Evolutionary conservation across 1,140 invertebrate species (phyloP).

Genomic region (Frieseomelitta varia): DNA sequence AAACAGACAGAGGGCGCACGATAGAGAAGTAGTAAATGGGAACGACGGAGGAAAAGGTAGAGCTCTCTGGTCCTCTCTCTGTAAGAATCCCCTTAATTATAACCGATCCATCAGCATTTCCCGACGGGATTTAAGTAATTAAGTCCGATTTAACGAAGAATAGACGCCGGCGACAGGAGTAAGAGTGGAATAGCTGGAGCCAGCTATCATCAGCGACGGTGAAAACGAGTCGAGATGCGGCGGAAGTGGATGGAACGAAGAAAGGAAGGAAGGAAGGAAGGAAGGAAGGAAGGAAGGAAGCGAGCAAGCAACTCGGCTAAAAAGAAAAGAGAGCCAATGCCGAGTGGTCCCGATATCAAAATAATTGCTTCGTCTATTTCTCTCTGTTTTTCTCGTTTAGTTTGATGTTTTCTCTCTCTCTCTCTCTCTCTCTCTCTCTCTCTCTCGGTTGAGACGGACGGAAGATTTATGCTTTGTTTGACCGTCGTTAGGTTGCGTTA

Average conservation of each 20-base stretch:
- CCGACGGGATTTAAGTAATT: conserved; percentile 73
- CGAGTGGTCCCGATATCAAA: conserved; percentile 71
- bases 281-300: background rate
- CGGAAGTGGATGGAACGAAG: conserved; percentile 29
- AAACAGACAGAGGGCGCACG: conserved; percentile 13
- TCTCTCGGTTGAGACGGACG: conserved; percentile 48
- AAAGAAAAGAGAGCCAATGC: conserved; percentile 43
- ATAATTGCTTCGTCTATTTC: conserved; percentile 68
- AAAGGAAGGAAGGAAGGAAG: conserved; percentile 39
- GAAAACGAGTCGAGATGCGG: conserved; percentile 36
- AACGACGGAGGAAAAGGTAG: background rate
- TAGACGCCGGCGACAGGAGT: conserved; percentile 66
- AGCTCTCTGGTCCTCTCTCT: conserved; percentile 32
- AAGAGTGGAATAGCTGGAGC: conserved; percentile 63
- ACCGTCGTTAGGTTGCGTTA: conserved; percentile 60
- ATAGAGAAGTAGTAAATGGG: background rate
- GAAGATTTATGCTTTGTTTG: conserved; percentile 68
- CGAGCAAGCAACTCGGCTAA: background rate
- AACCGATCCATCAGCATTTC: conserved; percentile 72
- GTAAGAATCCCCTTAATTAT: conserved; percentile 71
- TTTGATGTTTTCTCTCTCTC: background rate
- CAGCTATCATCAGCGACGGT: conserved; percentile 54
- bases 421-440: background rate
- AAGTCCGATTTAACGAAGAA: conserved; percentile 74
- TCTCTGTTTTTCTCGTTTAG: background rate